Evolutionary conservation across 2,113 vertebrate species (phyloP).

Genomic region (Eolophus roseicapilla): DNA sequence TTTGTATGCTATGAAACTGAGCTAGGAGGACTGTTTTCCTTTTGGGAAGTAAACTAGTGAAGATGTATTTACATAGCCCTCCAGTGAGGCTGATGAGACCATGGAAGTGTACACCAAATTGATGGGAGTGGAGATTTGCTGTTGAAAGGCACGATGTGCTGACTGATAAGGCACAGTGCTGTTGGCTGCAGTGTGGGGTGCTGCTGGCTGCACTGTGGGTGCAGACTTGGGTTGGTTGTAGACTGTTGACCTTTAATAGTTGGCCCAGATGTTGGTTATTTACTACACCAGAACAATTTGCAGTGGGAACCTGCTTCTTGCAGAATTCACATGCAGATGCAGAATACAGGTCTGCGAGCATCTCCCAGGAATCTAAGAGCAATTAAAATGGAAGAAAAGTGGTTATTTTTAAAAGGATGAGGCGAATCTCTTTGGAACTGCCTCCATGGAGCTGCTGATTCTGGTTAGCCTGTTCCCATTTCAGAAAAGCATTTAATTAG

Average conservation of each 20-base stretch:
- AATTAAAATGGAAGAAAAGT: neutral
- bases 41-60: neutral
- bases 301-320: neutral
- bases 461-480: neutral
- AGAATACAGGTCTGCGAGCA: neutral
- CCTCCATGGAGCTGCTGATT: neutral
- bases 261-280: neutral
- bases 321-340: neutral
- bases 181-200: too few species aligned
- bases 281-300: neutral
- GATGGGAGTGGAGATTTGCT: neutral
- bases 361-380: neutral
- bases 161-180: fast-evolving
- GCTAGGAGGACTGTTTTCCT: neutral
- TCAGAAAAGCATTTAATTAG: neutral
- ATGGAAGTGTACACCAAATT: neutral
- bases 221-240: neutral
- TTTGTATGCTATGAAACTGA: neutral
- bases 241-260: neutral
- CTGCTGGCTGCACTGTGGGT: neutral
- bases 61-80: neutral
- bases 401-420: neutral
- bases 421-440: neutral
- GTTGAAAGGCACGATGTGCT: fast-evolving
- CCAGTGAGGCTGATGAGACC: neutral